Evolutionary conservation across 2,113 vertebrate species (phyloP), one percentile per base, ranked within the genome.

Genomic region (Peromyscus maniculatus): DNA sequence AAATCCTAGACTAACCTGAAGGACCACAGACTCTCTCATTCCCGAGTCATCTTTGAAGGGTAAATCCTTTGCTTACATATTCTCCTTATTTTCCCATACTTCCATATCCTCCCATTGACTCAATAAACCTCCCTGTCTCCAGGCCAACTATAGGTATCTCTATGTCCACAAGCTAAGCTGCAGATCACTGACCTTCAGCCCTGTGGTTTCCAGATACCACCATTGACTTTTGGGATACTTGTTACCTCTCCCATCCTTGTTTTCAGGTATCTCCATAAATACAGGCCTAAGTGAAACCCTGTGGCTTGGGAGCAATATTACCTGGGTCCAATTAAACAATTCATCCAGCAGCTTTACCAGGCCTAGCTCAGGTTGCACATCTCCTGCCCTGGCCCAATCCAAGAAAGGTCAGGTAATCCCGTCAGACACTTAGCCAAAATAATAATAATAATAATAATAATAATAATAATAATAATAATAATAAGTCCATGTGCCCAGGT

Each of bases 271-370:
- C 46, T 52, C 26, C 49, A 13, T 52, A 78, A 52, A 26, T 15
- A 15, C 4, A 78, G 5, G 11, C 13, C 43, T 28, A 78, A 31
- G 2, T 49, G 12, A 49, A 78, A 78, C 28, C 12, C 12, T 49
- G 12, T 28, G 13, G 1, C 49, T 49, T 49, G 13, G 10, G 1
- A 28, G 6, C 6, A 6, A 31, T 31, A 0, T 49, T 78, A 39
- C 7, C 19, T 8, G 21, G 3, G 19, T 28, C 13, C 43, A 28
- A 49, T 15, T 49, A 49, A 49, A 49, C 43, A 49, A 13, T 2
- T 31, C 26, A 28, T 8, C 43, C 2, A 49, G 1, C 43, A 49
- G 43, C 3, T 78, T 7, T 46, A 26, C 4, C 21, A 43, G 4
- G n/a, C 19, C 22, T 43, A 46, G 4, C 22, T 26, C 39, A 78